phyloP scores from a whole-genome alignment of 2,888 invertebrate species.

The Agapostemon virescens region DNA sequence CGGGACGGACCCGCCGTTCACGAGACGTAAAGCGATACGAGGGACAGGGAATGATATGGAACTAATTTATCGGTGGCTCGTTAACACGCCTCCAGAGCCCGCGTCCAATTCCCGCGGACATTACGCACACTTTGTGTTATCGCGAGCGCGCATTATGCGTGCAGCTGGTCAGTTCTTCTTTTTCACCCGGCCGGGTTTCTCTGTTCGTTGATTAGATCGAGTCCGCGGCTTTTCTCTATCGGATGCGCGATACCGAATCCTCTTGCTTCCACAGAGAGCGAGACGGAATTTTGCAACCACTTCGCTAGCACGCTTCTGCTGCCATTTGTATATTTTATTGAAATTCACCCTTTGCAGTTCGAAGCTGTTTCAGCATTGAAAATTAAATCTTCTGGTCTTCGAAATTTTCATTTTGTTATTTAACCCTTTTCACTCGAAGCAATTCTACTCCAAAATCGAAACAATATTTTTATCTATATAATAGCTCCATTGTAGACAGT shows the following conservation, averaged over 20 bases:
- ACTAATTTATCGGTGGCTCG: slow-evolving; percentile 44
- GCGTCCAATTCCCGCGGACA: neutral
- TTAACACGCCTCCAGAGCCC: slow-evolving; percentile 24
- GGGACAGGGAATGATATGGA: slow-evolving; percentile 29
- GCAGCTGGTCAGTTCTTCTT: neutral
- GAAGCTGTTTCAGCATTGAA: too few relatives aligned
- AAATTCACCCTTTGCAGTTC: too few relatives aligned
- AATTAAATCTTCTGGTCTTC: too few relatives aligned
- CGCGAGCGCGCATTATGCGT: neutral
- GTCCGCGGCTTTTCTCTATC: neutral
- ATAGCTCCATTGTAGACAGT: too few relatives aligned
- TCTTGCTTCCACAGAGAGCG: neutral
- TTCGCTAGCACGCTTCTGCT: neutral
- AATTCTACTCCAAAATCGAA: too few relatives aligned
- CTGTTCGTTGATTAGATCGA: neutral
- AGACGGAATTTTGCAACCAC: neutral
- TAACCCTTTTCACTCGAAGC: too few relatives aligned
- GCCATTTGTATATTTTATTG: too few relatives aligned
- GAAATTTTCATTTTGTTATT: too few relatives aligned
- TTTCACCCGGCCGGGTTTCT: neutral
- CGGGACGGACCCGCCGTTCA: slow-evolving; percentile 34
- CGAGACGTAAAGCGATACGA: slow-evolving; percentile 42
- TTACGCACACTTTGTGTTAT: neutral
- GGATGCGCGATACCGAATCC: neutral
- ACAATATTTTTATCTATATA: too few relatives aligned